Base-by-base conservation (phyloP, 2,797 vertebrate species). In the Gallinago stenura region DNA sequence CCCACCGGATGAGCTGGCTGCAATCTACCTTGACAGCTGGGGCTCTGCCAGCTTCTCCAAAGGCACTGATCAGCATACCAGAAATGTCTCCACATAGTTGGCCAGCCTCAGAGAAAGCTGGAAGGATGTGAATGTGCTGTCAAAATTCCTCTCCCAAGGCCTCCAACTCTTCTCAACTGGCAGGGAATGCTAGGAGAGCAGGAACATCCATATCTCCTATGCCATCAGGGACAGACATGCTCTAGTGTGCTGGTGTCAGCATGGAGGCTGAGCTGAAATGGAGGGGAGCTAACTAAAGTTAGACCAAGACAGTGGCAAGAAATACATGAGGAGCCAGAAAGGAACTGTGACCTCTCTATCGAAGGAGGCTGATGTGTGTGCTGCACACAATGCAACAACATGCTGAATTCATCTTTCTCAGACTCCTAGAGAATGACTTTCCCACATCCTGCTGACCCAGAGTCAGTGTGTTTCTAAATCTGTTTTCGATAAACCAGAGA, bases 21-120 rank as follows among this genome's bases (percentile, higher is more conserved):
- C 69, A 75, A 68, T 86, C 72, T 61, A 81, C 45, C 69, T 86
- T 86, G 82, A 96, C 92, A 96, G 93, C 62, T 92, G 95, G 33
- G 79, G 25, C 39, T 83, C 72, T 61, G 37, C 61, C 82, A 95
- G 65, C 65, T 83, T 89, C 79, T 92, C 84, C 61, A 85, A 77
- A 94, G 80, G 53, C 84, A 68, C 31, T 26, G 56, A 94, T 43
- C 82, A 31, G 91, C 82, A 91, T 93, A 93, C 79, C 48, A 21
- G 69, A 85, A 90, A 93, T 66, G 57, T 87, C 87, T 95, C 58
- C n/a, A n/a, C 0, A 0, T 61, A 73, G 37, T 31, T 64, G 78
- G 65, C 39, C 77, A 75, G 79, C 35, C 87, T 76, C 70, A 56
- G 73, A 88, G 68, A 90, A 95, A 48, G 60, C 39, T 75, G 54